phyloP scores from a whole-genome alignment of 2,113 vertebrate species.

The Morone saxatilis region DNA sequence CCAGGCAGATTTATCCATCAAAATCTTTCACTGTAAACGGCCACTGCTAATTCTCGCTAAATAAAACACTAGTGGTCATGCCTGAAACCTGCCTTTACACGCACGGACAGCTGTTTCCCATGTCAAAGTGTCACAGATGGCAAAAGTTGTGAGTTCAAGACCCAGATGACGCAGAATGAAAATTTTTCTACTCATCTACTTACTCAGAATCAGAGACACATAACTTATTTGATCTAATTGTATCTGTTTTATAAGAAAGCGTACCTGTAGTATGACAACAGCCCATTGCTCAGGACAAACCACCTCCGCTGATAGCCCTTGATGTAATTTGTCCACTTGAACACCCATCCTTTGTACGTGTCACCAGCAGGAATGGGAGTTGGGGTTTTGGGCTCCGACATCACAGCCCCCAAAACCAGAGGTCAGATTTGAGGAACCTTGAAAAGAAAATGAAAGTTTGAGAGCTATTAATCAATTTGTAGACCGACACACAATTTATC shows the following conservation, averaged over 20 bases:
- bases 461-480: not conserved
- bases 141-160: too few relatives aligned
- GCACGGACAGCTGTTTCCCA: too few relatives aligned
- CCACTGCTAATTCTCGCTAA: too few relatives aligned
- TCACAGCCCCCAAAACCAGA: conserved; percentile 77
- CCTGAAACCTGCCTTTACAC: too few relatives aligned
- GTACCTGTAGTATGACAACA: conserved; percentile 93
- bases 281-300: conserved; percentile 95
- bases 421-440: conserved; percentile 52
- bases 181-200: too few relatives aligned
- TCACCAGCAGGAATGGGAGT: conserved; percentile 82
- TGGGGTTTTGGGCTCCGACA: conserved; percentile 85
- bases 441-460: not conserved
- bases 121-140: too few relatives aligned
- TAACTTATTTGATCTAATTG: too few relatives aligned
- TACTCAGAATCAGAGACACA: too few relatives aligned
- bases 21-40: too few relatives aligned
- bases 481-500: not conserved
- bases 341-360: conserved; percentile 91
- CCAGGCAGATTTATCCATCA: too few relatives aligned
- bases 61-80: too few relatives aligned
- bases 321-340: conserved; percentile 97
- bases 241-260: not conserved
- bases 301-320: conserved; percentile 94
- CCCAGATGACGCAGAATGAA: too few relatives aligned